phyloP scores from a whole-genome alignment of 1,140 invertebrate genomes.

The Propsilocerus akamusi region DNA sequence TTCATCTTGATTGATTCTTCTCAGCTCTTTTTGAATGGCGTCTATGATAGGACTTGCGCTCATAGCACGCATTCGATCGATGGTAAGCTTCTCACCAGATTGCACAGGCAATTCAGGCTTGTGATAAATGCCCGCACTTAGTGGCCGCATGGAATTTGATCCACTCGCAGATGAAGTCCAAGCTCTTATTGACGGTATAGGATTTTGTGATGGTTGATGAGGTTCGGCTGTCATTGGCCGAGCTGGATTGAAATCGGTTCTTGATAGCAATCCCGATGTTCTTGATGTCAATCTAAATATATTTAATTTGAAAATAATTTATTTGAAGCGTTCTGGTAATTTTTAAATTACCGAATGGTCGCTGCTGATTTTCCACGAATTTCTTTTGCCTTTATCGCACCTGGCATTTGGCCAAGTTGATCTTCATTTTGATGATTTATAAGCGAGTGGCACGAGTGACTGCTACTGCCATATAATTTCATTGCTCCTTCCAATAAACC shows the following conservation, averaged over 20 bases:
- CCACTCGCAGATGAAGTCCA: constrained; percentile 16
- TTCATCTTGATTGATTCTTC: constrained; percentile 26
- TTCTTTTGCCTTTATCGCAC: constrained; percentile 9
- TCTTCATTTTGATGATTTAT: constrained; percentile 12
- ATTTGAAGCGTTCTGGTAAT: neutral
- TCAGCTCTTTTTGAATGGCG: constrained; percentile 39
- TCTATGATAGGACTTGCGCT: constrained; percentile 36
- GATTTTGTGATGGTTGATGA: constrained; percentile 19
- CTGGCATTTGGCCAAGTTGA: neutral
- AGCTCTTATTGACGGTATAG: constrained; percentile 18
- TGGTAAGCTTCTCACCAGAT: constrained; percentile 23
- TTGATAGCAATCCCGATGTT: neutral
- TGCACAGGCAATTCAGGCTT: constrained; percentile 24
- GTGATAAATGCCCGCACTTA: constrained; percentile 40
- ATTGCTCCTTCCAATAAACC: constrained; percentile 22
- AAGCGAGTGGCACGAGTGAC: constrained; percentile 14
- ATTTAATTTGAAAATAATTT: neutral
- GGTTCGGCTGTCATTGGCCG: constrained; percentile 18
- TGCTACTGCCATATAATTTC: constrained; percentile 21
- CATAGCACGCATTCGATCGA: neutral
- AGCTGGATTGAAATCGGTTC: constrained; percentile 10
- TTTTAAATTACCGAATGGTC: constrained; percentile 12
- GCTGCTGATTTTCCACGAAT: constrained; percentile 21
- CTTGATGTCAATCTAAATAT: neutral
- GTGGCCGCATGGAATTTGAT: constrained; percentile 22